phyloP scores from a whole-genome alignment of 2,113 vertebrate genomes.

The Forbesichthys agassizii region DNA sequence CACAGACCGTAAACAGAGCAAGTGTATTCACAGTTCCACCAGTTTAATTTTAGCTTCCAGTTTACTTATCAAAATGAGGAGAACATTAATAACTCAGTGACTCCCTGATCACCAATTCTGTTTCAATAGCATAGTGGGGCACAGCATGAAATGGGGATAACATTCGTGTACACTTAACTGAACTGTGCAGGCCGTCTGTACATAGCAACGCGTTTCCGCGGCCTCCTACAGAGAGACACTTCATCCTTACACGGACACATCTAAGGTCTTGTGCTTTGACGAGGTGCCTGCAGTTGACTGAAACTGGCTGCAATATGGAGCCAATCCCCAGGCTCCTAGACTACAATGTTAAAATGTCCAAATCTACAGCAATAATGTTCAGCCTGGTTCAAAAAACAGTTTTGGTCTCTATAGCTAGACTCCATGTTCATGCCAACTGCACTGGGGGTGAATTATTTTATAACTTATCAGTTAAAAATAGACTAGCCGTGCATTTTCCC shows the following conservation, averaged over 20 bases:
- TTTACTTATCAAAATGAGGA: conserved; percentile 10
- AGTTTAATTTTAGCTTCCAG: conserved; percentile 24
- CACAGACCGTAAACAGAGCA: conserved; percentile 1
- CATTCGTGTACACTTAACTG: conserved; percentile 23
- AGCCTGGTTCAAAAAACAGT: too few species aligned
- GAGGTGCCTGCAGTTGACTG: not conserved
- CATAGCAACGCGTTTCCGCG: conserved; percentile 43
- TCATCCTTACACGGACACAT: conserved; percentile 43
- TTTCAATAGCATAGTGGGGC: not conserved
- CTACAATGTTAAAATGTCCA: too few species aligned
- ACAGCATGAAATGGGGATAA: not conserved
- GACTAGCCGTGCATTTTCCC: too few species aligned
- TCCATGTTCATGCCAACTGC: too few species aligned
- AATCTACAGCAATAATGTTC: too few species aligned
- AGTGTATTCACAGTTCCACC: conserved; percentile 31
- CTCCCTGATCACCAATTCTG: conserved; percentile 12
- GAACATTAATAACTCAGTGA: conserved; percentile 15
- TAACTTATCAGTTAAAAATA: too few species aligned
- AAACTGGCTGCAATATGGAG: too few species aligned
- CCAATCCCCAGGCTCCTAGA: too few species aligned
- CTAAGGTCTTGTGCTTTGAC: conserved; percentile 45
- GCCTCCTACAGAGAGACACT: conserved; percentile 49
- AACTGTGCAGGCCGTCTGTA: conserved; percentile 24
- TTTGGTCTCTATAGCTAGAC: too few species aligned
- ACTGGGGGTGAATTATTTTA: too few species aligned